Percentiles rank a stretch among this genome's conserved stretches.
phyloP scores from a whole-genome alignment of 23 tunicate species.

The Aplidium turbinatum region DNA sequence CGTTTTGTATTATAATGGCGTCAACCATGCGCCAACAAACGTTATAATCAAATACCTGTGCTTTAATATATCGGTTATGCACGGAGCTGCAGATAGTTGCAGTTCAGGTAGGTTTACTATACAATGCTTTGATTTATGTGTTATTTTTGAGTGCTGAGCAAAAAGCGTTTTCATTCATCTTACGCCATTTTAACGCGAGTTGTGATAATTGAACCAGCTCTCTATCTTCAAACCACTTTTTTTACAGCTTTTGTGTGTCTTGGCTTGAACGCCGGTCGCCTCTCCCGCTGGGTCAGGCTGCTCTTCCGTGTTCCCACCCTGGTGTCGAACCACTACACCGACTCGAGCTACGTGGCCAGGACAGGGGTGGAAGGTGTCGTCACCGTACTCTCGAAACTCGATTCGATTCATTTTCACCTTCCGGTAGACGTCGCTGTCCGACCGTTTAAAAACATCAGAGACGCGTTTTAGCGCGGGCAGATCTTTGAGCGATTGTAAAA shows the following conservation, averaged over 20 bases:
- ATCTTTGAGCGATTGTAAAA: too few species aligned
- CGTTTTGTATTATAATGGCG: too few species aligned
- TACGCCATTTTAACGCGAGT: too few species aligned
- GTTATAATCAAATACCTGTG: too few species aligned
- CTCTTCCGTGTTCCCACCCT: slow-evolving; percentile 58
- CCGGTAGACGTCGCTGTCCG: slow-evolving; percentile 94
- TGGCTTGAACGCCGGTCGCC: slow-evolving; percentile 81
- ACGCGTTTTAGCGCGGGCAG: slow-evolving; percentile 77
- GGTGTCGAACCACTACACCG: slow-evolving; percentile 72
- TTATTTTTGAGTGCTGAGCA: too few species aligned
- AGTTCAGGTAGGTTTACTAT: too few species aligned
- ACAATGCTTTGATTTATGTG: too few species aligned
- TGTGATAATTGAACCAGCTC: too few species aligned
- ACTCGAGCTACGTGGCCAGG: slow-evolving; percentile 80
- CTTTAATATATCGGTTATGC: too few species aligned
- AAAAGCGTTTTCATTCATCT: too few species aligned
- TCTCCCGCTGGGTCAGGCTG: slow-evolving; percentile 78
- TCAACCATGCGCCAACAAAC: too few species aligned
- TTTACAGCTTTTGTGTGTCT: slow-evolving; percentile 74
- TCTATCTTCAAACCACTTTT: not conserved
- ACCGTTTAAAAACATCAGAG: slow-evolving; percentile 90
- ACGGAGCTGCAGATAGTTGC: too few species aligned
- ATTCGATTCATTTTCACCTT: slow-evolving; percentile 50
- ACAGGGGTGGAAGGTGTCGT: slow-evolving; percentile 87
- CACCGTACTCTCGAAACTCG: slow-evolving; percentile 63